A percentile compares a stretch with the other conserved stretches of the same genome.
These are phyloP conservation scores for Albula glossodonta DNA, from an alignment of 2,113 vertebrate species.

Conservation along the genomic window DNA sequence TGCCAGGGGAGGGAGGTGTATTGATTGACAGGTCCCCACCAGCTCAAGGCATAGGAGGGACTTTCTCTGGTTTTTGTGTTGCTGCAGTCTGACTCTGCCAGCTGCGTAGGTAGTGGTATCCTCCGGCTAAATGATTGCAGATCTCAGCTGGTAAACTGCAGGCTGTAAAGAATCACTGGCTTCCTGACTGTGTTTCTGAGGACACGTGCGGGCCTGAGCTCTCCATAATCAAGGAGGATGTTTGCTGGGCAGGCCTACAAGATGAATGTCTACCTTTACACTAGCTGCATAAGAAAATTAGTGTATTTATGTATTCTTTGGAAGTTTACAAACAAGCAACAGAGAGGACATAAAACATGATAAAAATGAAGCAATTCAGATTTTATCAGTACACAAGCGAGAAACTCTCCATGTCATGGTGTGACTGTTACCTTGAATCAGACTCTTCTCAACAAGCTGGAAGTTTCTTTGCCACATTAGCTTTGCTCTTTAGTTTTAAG, in stretches of 20 bases:
- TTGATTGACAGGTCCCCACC: no score
- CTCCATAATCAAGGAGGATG: not conserved
- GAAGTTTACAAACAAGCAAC: no score
- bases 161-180: not conserved
- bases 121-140: no score
- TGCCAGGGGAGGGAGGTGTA: no score
- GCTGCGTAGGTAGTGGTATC: not conserved
- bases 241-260: not conserved
- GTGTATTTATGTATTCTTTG: no score
- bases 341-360: no score
- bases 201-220: not conserved
- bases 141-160: no score
- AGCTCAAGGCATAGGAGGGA: no score
- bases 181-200: not conserved
- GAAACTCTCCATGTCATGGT: not conserved
- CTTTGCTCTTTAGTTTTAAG: not conserved
- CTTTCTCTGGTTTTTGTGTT: not conserved
- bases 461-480: not conserved
- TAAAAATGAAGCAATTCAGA: not conserved
- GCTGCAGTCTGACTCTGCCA: not conserved
- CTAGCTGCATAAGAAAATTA: no score
- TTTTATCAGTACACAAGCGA: not conserved
- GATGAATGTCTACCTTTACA: not conserved
- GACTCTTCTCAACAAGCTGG: not conserved
- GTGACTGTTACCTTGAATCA: not conserved